Evolutionary conservation across 2,797 vertebrate genomes (phyloP).

Genomic region (Ctenopoma multispine): DNA sequence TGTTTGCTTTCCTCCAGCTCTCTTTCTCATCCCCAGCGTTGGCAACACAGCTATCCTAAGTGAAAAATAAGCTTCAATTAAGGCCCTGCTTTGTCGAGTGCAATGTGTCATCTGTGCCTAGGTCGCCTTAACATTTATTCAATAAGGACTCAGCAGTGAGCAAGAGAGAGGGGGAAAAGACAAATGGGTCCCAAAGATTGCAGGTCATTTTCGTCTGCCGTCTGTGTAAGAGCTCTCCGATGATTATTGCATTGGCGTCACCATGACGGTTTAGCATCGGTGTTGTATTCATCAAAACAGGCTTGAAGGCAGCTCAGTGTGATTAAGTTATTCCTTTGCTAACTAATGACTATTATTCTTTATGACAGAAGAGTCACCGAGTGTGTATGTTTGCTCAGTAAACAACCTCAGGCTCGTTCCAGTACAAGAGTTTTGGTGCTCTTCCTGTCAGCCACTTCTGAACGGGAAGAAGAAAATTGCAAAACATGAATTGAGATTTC

Average conservation of each 20-base stretch:
- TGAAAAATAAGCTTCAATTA: conserved; percentile 82
- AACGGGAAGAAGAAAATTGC: conserved; percentile 21
- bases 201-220: conserved; percentile 72
- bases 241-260: conserved; percentile 64
- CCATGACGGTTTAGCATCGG: conserved; percentile 39
- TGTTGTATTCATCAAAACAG: conserved; percentile 77
- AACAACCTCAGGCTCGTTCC: conserved; percentile 70
- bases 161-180: conserved; percentile 60
- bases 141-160: conserved; percentile 74
- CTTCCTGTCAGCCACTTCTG: conserved; percentile 40
- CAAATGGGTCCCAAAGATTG: conserved; percentile 72
- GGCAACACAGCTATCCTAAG: conserved; percentile 53
- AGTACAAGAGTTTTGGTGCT: conserved; percentile 28
- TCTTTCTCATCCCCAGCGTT: conserved; percentile 32
- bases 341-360: conserved; percentile 82
- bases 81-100: conserved; percentile 69
- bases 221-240: conserved; percentile 59
- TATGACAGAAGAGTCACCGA: conserved; percentile 67
- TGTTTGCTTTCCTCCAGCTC: conserved; percentile 41
- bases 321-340: conserved; percentile 82
- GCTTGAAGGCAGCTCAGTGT: conserved; percentile 72
- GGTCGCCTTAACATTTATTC: conserved; percentile 78
- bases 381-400: conserved; percentile 58
- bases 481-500: conserved; percentile 17
- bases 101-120: conserved; percentile 78